Percentiles rank a stretch among this genome's conserved stretches.
Evolutionary conservation across 2,113 vertebrate genomes (phyloP).

Genomic region (Parus major): DNA sequence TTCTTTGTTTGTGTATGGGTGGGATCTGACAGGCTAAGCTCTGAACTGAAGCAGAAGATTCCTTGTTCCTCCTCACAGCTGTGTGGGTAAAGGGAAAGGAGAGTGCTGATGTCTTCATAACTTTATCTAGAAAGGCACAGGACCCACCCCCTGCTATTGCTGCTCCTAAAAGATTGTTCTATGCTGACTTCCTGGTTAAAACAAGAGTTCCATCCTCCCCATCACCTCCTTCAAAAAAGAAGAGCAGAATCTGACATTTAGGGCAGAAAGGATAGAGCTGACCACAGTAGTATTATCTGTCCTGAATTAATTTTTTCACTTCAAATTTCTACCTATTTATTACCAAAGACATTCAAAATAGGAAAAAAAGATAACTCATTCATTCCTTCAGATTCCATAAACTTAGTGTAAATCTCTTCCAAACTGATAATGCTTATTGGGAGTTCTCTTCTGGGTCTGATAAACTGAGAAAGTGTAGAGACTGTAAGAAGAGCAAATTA

Average conservation of each 20-base stretch:
- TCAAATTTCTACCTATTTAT: background rate
- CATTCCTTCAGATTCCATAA: background rate
- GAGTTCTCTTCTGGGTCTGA: background rate
- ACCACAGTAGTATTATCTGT: background rate
- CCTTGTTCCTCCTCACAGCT: background rate
- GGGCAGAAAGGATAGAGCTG: background rate
- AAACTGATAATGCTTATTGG: background rate
- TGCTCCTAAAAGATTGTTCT: background rate
- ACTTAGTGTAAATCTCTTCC: background rate
- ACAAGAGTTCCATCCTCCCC: background rate
- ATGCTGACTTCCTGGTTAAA: background rate
- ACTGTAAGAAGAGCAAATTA: background rate
- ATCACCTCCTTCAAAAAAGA: background rate
- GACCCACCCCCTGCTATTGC: background rate
- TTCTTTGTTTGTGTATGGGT: too few species aligned
- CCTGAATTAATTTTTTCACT: background rate
- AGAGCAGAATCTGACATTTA: background rate
- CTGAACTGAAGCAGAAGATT: background rate
- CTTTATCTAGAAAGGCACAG: background rate
- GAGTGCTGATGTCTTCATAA: background rate
- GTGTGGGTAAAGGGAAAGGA: background rate
- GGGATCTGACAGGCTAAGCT: background rate
- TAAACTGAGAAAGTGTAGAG: background rate
- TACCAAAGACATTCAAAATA: background rate
- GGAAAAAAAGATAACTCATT: accelerated